Conservation (phyloP, 2,888 invertebrate genomes). For the Meloe dianella region DNA sequence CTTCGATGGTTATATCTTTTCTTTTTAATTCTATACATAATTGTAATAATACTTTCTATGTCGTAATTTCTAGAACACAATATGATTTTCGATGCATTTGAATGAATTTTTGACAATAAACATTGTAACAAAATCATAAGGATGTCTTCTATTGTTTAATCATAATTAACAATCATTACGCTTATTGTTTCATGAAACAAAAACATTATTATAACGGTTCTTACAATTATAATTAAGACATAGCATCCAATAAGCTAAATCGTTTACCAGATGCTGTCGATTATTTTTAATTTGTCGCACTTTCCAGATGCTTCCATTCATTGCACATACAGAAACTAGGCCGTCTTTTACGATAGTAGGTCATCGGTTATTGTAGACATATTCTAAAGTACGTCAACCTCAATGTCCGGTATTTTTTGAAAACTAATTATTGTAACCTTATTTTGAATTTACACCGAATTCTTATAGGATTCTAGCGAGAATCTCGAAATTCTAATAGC, state of each 20-base stretch:
- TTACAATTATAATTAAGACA: not conserved
- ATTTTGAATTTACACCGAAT: not conserved
- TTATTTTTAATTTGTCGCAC: not conserved
- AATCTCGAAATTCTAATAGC: not conserved
- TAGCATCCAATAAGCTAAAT: not conserved
- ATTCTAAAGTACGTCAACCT: constrained; percentile 27
- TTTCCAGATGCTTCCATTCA: constrained; percentile 5
- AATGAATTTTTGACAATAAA: constrained; percentile 27
- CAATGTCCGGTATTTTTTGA: constrained; percentile 11
- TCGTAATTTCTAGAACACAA: constrained; percentile 36
- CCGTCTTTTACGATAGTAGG: constrained; percentile 26
- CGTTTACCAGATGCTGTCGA: not conserved
- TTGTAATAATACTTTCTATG: constrained; percentile 37
- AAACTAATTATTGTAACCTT: constrained; percentile 6
- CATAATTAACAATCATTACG: not conserved
- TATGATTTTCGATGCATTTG: constrained; percentile 23
- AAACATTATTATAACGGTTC: not conserved
- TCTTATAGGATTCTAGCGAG: not conserved
- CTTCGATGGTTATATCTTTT: not conserved
- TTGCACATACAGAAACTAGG: constrained; percentile 14
- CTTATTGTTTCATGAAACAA: not conserved
- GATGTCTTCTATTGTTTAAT: not conserved
- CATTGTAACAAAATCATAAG: not conserved
- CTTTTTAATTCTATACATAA: constrained; percentile 18
- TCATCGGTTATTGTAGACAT: constrained; percentile 26